phyloP scores from a whole-genome alignment of 2,888 invertebrate genomes.

The Volucella inflata region DNA sequence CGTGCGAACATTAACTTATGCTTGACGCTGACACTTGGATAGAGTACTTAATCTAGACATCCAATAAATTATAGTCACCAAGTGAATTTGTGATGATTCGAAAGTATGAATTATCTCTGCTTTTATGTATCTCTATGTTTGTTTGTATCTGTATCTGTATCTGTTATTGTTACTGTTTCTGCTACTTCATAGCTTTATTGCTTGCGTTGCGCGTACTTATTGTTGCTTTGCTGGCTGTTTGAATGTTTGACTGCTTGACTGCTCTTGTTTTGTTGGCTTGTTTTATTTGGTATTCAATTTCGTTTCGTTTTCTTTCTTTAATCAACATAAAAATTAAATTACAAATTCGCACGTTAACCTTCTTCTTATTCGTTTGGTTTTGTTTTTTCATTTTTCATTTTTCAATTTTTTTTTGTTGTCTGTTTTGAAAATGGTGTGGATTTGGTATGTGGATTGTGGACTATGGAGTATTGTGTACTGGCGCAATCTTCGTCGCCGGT shows the following conservation, averaged over 20 bases:
- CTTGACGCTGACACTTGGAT: constrained; percentile 31
- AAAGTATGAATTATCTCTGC: constrained; percentile 67
- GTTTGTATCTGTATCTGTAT: constrained; percentile 7
- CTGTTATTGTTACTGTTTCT: constrained; percentile 14
- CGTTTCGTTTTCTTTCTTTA: constrained; percentile 68
- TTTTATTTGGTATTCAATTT: constrained; percentile 68
- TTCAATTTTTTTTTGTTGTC: too few species aligned
- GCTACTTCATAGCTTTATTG: constrained; percentile 56
- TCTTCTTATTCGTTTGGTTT: constrained; percentile 42
- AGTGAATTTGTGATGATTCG: constrained; percentile 68
- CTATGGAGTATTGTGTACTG: constrained; percentile 30
- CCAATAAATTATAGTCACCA: constrained; percentile 70
- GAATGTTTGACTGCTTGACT: neutral
- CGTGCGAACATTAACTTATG: constrained; percentile 54
- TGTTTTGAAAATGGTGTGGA: constrained; percentile 25
- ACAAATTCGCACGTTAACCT: constrained; percentile 75
- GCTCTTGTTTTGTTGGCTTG: constrained; percentile 50
- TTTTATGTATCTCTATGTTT: constrained; percentile 15
- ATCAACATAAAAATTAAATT: constrained; percentile 75
- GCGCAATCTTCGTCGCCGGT: constrained; percentile 31
- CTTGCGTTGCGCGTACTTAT: constrained; percentile 64
- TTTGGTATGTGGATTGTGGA: constrained; percentile 34
- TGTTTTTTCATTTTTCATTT: too few species aligned
- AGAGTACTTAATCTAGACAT: constrained; percentile 64
- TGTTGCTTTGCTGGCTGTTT: constrained; percentile 26